phyloP scores from a whole-genome alignment of 2,113 vertebrate species.

The Odontophorus gujanensis region DNA sequence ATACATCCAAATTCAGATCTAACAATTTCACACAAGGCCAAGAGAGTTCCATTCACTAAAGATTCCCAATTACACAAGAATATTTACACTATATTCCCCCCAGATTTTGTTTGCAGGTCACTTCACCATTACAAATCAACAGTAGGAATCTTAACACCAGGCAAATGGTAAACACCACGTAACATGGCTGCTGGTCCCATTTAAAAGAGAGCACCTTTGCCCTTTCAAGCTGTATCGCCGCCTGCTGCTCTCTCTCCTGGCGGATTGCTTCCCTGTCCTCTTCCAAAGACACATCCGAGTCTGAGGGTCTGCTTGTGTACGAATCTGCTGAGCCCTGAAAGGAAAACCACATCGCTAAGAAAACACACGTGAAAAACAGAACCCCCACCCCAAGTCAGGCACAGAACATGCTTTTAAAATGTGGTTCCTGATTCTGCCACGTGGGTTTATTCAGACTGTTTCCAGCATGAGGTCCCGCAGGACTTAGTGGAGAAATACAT shows the following conservation, averaged over 20 bases:
- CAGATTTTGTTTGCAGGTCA: not conserved
- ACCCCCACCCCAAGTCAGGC: not conserved
- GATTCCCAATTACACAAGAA: not conserved
- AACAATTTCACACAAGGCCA: not conserved
- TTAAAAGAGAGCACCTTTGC: slow-evolving; percentile 85
- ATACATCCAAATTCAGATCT: not conserved
- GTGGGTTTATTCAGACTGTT: not conserved
- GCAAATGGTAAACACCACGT: not conserved
- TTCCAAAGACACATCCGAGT: slow-evolving; percentile 98
- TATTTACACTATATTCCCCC: not conserved
- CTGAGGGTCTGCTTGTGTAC: slow-evolving; percentile 98
- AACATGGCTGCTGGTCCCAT: not conserved
- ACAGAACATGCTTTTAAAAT: not conserved
- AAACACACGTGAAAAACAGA: not conserved
- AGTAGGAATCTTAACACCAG: not conserved
- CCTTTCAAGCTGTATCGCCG: slow-evolving; percentile 93
- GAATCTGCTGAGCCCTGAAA: slow-evolving; percentile 97
- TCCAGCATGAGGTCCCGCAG: not conserved
- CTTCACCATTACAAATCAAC: not conserved
- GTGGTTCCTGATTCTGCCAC: fast-evolving
- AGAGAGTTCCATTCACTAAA: not conserved
- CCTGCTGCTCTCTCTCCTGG: slow-evolving; percentile 95
- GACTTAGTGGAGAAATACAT: not conserved
- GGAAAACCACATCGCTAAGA: not conserved
- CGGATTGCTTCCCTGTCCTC: slow-evolving; percentile 94